Percentiles rank a stretch among this genome's conserved stretches.
Evolutionary conservation across 1,140 invertebrate species (phyloP).

Genomic region (Anastrepha obliqua): DNA sequence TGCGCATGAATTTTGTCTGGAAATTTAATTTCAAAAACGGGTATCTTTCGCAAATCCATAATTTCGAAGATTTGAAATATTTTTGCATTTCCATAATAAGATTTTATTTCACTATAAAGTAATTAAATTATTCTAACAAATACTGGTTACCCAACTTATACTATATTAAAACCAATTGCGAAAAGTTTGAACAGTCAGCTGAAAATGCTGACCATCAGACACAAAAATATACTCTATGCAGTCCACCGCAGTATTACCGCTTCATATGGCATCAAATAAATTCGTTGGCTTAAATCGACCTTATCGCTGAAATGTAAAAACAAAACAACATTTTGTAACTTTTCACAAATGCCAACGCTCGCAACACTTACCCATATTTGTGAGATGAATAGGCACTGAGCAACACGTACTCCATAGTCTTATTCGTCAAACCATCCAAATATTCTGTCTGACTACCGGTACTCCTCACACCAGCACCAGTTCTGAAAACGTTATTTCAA

Average conservation of each 20-base stretch:
- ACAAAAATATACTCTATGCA: background rate
- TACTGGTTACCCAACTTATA: no score
- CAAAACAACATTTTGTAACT: background rate
- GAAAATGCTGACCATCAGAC: no score
- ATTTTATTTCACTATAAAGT: no score
- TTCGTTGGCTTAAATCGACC: conserved; percentile 59
- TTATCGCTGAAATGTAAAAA: conserved; percentile 59
- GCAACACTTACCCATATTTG: conserved; percentile 61
- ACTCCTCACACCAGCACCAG: conserved; percentile 60
- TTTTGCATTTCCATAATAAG: no score
- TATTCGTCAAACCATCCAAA: conserved; percentile 59
- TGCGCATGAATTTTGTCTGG: no score
- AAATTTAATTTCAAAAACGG: no score
- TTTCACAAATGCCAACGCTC: background rate
- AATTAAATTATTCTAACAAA: no score
- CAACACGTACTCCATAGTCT: conserved; percentile 65
- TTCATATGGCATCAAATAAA: conserved; percentile 69
- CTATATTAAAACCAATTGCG: no score
- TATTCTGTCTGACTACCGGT: conserved; percentile 64
- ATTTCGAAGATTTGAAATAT: no score
- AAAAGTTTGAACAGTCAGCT: no score
- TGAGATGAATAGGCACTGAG: conserved; percentile 64
- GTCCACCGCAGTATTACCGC: conserved; percentile 67
- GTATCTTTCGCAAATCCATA: no score
- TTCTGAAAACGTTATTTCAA: background rate